Evolutionary conservation across 2,113 vertebrate species (phyloP), one percentile per base, ranked within the genome.

Genomic region (Dendrocopos noguchii): DNA sequence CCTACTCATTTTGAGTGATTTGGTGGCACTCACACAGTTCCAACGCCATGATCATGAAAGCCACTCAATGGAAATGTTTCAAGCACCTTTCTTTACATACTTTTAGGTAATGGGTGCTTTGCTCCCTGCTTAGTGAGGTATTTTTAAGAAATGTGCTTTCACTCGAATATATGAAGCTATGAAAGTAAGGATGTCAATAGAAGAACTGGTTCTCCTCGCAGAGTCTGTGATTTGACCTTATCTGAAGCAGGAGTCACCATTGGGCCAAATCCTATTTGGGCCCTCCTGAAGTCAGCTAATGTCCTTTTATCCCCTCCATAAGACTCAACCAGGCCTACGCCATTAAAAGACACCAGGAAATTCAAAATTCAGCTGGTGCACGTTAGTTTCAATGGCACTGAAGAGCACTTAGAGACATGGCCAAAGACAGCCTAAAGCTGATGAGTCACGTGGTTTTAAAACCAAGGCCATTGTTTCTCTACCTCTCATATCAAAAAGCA

Each of bases 1-100:
- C 14, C 6, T n/a, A 74, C 52, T 78, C 71, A 93, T 93, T 91
- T 84, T 74, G 33, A 87, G 79, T 67, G 39, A 80, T 64, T 89
- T 71, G 20, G 15, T 80, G 53, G 36, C 80, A 80, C 34, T 71
- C 56, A 39, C 28, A 52, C 8, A 61, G 42, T 13, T 82, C 20
- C 4, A 5, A 64, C 77, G 21, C 28, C 28, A 24, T 64, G 16
- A 68, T 36, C 42, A 34, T 52, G 56, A 87, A 64, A 73, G 8
- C 5, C 31, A 33, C 10, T 21, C 12, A 22, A 3, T 18, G 31
- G 46, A 72, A 91, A 71, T n/a, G 1, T 59, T 84, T 81, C 24
- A 55, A 82, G 24, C 10, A 67, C 5, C 15, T 68, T 87, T 22
- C 6, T 70, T 50, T 52, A n/a, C 5, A 34, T 68, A 46, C 27